Conservation (phyloP, 2,888 invertebrate genomes). For the Drosophila recens region DNA sequence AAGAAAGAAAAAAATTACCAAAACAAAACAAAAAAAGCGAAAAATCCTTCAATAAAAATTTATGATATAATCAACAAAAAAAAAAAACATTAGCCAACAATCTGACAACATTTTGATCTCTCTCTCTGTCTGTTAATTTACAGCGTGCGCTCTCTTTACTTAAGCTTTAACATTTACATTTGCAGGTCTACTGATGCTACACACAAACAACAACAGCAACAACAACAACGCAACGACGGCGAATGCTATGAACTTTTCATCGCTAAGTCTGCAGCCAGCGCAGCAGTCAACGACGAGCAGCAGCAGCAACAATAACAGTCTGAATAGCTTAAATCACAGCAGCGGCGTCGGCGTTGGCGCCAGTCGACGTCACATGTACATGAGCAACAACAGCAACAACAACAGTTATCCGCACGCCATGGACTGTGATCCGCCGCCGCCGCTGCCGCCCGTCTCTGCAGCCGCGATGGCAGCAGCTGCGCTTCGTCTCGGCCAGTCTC, state of each 20-base stretch:
- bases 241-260: constrained; percentile 74
- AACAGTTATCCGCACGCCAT: constrained; percentile 87
- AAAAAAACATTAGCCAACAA: constrained; percentile 2
- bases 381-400: constrained; percentile 48
- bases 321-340: constrained; percentile 72
- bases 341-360: constrained; percentile 44
- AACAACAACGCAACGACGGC: constrained; percentile 54
- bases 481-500: constrained; percentile 39
- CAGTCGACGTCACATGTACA: constrained; percentile 60
- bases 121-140: constrained; percentile 3
- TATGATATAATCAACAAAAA: constrained; percentile 82
- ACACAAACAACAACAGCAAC: constrained; percentile 57
- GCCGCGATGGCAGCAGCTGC: constrained; percentile 43
- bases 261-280: constrained; percentile 62
- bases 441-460: constrained; percentile 51
- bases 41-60: constrained; percentile 84
- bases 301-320: constrained; percentile 66
- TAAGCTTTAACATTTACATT: constrained; percentile 22
- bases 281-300: constrained; percentile 43
- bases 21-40: constrained; percentile 49
- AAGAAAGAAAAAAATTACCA: constrained; percentile 53
- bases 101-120: neutral
- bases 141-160: neutral
- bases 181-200: constrained; percentile 82
- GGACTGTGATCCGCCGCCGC: constrained; percentile 91